Evolutionary conservation across 2,888 invertebrate species (phyloP).

Genomic region (Troides helena): DNA sequence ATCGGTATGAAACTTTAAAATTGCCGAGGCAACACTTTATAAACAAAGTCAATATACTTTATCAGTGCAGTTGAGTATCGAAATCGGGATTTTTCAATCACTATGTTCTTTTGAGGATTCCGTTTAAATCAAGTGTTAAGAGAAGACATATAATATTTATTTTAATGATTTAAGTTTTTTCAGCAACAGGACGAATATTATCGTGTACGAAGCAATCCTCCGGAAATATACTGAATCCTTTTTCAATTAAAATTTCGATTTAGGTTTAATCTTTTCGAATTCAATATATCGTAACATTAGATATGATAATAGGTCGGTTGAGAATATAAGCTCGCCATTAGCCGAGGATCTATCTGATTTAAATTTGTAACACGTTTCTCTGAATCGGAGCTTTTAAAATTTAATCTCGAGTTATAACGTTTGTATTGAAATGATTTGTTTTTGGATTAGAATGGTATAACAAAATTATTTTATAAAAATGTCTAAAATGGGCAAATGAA

Average conservation of each 20-base stretch:
- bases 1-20: constrained; percentile 6
- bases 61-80: constrained; percentile 1
- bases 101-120: no score
- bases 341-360: background rate
- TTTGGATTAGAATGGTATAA: background rate
- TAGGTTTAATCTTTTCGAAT: background rate
- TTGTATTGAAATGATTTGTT: background rate
- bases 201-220: background rate
- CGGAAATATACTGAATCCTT: background rate
- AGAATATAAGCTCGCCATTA: constrained; percentile 9
- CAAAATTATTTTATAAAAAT: background rate
- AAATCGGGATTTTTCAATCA: background rate
- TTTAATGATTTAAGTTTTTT: no score
- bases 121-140: no score
- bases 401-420: constrained; percentile 6
- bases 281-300: background rate
- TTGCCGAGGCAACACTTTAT: constrained; percentile 5
- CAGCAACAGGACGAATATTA: no score
- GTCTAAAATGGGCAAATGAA: no score
- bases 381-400: constrained; percentile 14
- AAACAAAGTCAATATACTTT: constrained; percentile 4
- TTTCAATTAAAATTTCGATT: constrained; percentile 3
- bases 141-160: no score
- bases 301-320: constrained; percentile 1
- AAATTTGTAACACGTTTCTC: constrained; percentile 10